Conservation (phyloP, 2,888 invertebrate genomes). For the Rotaria socialis region DNA sequence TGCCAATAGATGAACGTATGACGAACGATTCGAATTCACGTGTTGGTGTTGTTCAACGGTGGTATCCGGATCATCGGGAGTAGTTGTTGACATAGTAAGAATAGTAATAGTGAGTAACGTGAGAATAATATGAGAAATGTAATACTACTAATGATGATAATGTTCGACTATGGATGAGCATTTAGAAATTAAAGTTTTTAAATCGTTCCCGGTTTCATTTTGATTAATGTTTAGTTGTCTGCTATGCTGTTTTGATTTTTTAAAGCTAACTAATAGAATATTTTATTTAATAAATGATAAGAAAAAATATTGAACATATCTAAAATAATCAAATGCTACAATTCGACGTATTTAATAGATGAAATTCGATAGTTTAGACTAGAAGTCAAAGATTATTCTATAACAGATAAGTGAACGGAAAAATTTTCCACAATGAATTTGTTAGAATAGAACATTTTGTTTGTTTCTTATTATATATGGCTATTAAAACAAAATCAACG, state of each 20-base stretch:
- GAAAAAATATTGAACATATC: neutral
- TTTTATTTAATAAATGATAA: neutral
- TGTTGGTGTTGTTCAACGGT: neutral
- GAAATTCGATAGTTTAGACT: too few species aligned
- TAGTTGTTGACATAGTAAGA: neutral
- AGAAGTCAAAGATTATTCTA: too few species aligned
- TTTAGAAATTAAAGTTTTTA: neutral
- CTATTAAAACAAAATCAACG: too few species aligned
- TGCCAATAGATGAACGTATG: constrained; percentile 39
- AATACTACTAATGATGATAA: neutral
- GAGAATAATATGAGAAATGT: neutral
- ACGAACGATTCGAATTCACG: neutral
- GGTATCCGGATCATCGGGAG: neutral
- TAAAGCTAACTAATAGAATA: neutral
- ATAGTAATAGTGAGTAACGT: neutral
- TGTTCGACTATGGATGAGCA: constrained; percentile 3
- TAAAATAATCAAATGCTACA: too few species aligned
- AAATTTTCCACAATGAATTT: too few species aligned
- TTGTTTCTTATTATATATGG: too few species aligned
- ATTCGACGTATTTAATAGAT: too few species aligned
- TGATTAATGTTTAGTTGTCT: neutral
- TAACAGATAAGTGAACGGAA: too few species aligned
- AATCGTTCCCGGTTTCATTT: neutral
- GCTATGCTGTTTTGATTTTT: neutral
- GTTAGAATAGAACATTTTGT: too few species aligned